Evolutionary conservation across 2,888 invertebrate genomes (phyloP), one percentile per base, ranked within the genome.

Genomic region (Cecidostiba fungosa): DNA sequence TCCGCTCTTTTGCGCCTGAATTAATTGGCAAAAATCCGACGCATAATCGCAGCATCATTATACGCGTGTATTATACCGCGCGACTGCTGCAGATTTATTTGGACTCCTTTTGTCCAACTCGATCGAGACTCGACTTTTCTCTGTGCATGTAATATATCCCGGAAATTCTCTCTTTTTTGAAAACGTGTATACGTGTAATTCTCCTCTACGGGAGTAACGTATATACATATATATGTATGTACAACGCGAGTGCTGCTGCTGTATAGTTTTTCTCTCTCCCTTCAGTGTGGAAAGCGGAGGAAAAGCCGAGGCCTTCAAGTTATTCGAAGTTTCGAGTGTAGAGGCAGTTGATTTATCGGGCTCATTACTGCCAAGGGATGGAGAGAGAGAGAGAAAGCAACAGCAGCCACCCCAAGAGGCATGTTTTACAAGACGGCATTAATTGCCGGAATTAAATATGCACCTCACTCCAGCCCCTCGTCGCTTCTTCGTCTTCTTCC

Each of bases 341-440:
- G 91, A 92, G 90, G 90, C 92, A 91, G 92, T 92, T 93, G 93
- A 93, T 93, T 93, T 93, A 93, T 93, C 92, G 92, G 92, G 92
- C 93, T 93, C 93, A 93, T 93, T 93, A 93, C 92, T 92, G 91
- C 90, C 90, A 89, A 90, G 90, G 90, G 91, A 90, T 85, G 89
- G 62, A 78, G 82, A 82, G 86, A 77, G 79, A 89, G 74, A 77
- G 77, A 54, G 29, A 82, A 74, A 32, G 74, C 19, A 26, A 77
- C 83, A 85, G 89, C 90, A 90, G 90, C 89, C 90, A 90, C 92
- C 90, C 92, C 91, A 91, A 91, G 89, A 92, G 91, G 91, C 92
- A 91, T 93, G 93, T 93, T 93, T 93, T 93, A 93, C 93, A 93
- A 93, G 93, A 92, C 93, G 93, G 93, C 93, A 93, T 93, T 93